phyloP scores from a whole-genome alignment of 2,888 invertebrate species.

The Venusia cambrica region DNA sequence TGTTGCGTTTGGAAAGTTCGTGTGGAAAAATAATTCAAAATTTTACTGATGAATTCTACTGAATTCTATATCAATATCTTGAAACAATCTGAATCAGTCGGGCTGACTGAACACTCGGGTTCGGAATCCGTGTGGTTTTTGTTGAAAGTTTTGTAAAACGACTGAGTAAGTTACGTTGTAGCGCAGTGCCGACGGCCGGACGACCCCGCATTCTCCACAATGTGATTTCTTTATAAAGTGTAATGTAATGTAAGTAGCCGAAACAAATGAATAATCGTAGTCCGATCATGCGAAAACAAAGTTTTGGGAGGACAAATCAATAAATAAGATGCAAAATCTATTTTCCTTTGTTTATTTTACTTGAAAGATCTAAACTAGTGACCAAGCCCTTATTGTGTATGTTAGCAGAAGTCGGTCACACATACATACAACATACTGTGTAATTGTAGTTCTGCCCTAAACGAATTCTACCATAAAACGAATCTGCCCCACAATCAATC shows the following conservation, averaged over 20 bases:
- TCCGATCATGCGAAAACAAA: conserved; percentile 72
- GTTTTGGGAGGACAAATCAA: conserved; percentile 76
- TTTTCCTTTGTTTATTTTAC: conserved; percentile 53
- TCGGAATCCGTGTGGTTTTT: conserved; percentile 18
- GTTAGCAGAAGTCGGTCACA: no score
- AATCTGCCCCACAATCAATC: no score
- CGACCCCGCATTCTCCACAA: conserved; percentile 48
- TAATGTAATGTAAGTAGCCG: conserved; percentile 77
- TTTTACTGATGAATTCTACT: no score
- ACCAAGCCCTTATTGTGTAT: no score
- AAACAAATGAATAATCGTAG: conserved; percentile 75
- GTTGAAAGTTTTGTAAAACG: conserved; percentile 64
- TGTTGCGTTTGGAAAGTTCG: no score
- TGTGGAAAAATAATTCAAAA: no score
- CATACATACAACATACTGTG: no score
- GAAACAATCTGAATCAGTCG: conserved; percentile 13
- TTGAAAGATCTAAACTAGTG: no score
- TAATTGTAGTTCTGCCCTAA: no score
- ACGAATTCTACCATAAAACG: no score
- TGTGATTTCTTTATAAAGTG: conserved; percentile 80
- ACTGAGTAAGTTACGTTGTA: conserved; percentile 69
- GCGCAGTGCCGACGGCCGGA: conserved; percentile 48
- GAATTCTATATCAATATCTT: conserved; percentile 4
- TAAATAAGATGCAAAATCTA: conserved; percentile 77
- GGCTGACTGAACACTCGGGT: conserved; percentile 3